Conservation (phyloP, 1,140 invertebrate genomes). For the Meloidogyne hapla region DNA sequence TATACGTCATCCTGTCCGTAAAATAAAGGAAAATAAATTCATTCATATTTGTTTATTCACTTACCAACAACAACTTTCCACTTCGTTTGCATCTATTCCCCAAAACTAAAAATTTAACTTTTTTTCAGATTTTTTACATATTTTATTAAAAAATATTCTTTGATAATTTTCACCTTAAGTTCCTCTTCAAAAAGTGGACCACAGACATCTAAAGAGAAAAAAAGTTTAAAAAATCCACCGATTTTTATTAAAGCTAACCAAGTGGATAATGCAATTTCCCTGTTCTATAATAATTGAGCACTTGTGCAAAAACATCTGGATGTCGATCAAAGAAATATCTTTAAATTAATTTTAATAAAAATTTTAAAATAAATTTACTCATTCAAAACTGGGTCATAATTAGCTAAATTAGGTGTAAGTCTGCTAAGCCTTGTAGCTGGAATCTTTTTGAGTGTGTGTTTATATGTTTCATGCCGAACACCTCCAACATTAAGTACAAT, state of each 20-base stretch:
- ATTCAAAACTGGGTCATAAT: slow-evolving; percentile 92
- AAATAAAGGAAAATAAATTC: background rate
- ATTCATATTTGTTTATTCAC: background rate
- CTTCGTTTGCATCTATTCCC: slow-evolving; percentile 86
- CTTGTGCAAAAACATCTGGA: slow-evolving; percentile 91
- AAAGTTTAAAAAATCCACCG: background rate
- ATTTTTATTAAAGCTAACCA: slow-evolving; percentile 28
- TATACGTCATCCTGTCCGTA: slow-evolving; percentile 72
- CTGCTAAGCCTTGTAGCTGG: slow-evolving; percentile 82
- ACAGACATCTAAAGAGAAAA: slow-evolving; percentile 77
- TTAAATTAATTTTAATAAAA: background rate
- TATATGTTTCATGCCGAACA: slow-evolving; percentile 94
- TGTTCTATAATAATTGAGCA: slow-evolving; percentile 85
- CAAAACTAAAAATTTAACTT: slow-evolving; percentile 74
- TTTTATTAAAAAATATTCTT: slow-evolving; percentile 12
- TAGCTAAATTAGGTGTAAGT: slow-evolving; percentile 83
- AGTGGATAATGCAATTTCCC: slow-evolving; percentile 66
- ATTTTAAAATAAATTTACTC: slow-evolving; percentile 90
- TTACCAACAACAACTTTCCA: slow-evolving; percentile 89
- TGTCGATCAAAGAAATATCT: slow-evolving; percentile 91
- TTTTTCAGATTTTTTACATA: background rate
- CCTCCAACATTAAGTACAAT: slow-evolving; percentile 73
- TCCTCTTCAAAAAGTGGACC: slow-evolving; percentile 96
- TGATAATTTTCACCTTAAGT: slow-evolving; percentile 59
- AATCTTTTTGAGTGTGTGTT: slow-evolving; percentile 87